phyloP scores from a whole-genome alignment of 2,888 invertebrate species.

The Dromius quadrimaculatus region DNA sequence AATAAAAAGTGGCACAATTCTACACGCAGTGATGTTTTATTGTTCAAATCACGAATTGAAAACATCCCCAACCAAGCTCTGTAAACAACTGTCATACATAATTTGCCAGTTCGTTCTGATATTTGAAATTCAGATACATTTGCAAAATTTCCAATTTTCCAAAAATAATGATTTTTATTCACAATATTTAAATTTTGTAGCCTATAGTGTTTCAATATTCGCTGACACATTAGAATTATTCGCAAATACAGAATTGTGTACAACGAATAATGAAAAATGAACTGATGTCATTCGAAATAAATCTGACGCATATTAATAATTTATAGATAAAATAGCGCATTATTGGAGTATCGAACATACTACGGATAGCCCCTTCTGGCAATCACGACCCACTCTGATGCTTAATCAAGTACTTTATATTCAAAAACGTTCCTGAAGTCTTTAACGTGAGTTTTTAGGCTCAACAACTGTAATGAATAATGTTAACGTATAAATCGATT shows the following conservation, averaged over 20 bases:
- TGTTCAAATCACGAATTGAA: too few species aligned
- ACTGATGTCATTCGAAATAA: conserved; percentile 17
- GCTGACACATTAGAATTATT: conserved; percentile 12
- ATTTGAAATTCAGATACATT: background rate
- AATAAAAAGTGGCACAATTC: too few species aligned
- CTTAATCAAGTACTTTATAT: conserved; percentile 50
- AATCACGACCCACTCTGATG: conserved; percentile 30
- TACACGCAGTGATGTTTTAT: too few species aligned
- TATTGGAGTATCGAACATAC: background rate
- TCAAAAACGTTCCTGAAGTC: conserved; percentile 46
- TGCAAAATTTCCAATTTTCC: background rate
- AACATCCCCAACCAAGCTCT: too few species aligned
- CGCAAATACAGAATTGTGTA: conserved; percentile 1
- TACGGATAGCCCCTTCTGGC: conserved; percentile 2
- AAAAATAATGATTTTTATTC: background rate
- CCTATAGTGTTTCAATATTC: too few species aligned
- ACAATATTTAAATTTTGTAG: conserved; percentile 22
- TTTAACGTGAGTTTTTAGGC: conserved; percentile 34
- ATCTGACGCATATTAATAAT: too few species aligned
- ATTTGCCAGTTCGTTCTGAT: too few species aligned
- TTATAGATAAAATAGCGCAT: too few species aligned
- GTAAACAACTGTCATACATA: too few species aligned
- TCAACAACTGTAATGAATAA: conserved; percentile 44
- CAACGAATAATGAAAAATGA: conserved; percentile 6
- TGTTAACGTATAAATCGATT: conserved; percentile 44